A percentile compares a stretch with the other conserved stretches of the same genome.
These are phyloP conservation scores for Sylvia borin DNA, from an alignment of 2,797 vertebrate species.

Conservation along the genomic window DNA sequence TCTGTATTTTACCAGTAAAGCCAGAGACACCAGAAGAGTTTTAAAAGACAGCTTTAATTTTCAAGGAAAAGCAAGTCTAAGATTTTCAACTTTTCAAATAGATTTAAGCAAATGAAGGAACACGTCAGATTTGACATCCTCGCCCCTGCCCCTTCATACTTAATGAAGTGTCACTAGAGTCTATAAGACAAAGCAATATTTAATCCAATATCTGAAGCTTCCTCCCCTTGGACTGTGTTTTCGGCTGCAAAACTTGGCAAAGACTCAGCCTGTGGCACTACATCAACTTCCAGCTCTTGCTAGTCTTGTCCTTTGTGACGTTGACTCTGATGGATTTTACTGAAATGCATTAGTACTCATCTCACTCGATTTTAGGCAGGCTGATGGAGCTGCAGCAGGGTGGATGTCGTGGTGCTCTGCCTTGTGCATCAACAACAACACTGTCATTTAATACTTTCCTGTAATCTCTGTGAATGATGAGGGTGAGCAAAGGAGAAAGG, in stretches of 20 bases:
- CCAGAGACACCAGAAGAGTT: background rate
- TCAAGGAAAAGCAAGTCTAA: background rate
- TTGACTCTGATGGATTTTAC: constrained; percentile 1
- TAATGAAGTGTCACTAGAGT: background rate
- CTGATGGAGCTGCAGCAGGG: background rate
- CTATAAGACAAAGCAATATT: constrained; percentile 16
- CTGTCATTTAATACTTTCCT: background rate
- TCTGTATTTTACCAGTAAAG: background rate
- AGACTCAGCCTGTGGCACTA: background rate
- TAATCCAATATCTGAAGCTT: background rate
- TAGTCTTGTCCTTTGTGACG: background rate
- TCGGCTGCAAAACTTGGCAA: background rate
- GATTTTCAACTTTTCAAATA: background rate
- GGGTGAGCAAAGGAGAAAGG: background rate
- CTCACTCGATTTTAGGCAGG: background rate
- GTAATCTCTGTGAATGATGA: background rate
- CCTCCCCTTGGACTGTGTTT: background rate
- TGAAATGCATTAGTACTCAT: background rate
- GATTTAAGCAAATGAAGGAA: background rate
- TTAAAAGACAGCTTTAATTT: background rate
- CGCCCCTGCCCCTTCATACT: background rate
- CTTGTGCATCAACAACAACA: background rate
- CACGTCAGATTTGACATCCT: background rate
- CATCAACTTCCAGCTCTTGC: background rate
- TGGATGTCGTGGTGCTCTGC: background rate